Evolutionary conservation across 1,140 invertebrate species (phyloP).

Genomic region (Leptinotarsa undecemlineata): DNA sequence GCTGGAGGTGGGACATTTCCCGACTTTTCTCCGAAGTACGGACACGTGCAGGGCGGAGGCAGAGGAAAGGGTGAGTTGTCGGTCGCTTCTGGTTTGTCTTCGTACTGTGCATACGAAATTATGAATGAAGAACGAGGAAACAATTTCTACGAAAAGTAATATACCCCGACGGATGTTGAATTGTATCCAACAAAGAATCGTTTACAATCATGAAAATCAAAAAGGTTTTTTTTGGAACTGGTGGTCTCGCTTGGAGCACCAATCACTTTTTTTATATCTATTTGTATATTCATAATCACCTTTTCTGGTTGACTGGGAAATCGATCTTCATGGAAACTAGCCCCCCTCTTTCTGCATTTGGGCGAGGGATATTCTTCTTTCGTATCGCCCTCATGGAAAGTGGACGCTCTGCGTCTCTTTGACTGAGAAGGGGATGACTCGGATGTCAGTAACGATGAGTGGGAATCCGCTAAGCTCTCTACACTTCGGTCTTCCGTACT

Average conservation of each 20-base stretch:
- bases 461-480: slow-evolving; percentile 45
- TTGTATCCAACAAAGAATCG: too few relatives aligned
- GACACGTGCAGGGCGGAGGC: slow-evolving; percentile 75
- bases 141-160: too few relatives aligned
- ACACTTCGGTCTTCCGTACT: slow-evolving; percentile 36
- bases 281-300: not conserved
- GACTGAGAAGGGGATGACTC: slow-evolving; percentile 44
- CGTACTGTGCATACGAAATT: not conserved
- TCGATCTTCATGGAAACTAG: slow-evolving; percentile 58
- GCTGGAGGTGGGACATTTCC: slow-evolving; percentile 56
- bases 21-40: slow-evolving; percentile 71
- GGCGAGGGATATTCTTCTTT: slow-evolving; percentile 52
- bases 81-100: not conserved
- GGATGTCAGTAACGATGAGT: slow-evolving; percentile 41
- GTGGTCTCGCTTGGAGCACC: too few relatives aligned
- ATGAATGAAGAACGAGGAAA: too few relatives aligned
- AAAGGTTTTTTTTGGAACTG: too few relatives aligned
- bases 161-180: too few relatives aligned
- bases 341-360: slow-evolving; percentile 54
- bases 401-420: slow-evolving; percentile 59
- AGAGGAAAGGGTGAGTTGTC: slow-evolving; percentile 56
- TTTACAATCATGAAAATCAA: too few relatives aligned
- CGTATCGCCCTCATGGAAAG: slow-evolving; percentile 58
- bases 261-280: not conserved
- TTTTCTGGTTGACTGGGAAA: not conserved